These are phyloP conservation scores for Chalcis sispes DNA, from an alignment of 2,888 invertebrate genomes.

Conservation along the genomic window DNA sequence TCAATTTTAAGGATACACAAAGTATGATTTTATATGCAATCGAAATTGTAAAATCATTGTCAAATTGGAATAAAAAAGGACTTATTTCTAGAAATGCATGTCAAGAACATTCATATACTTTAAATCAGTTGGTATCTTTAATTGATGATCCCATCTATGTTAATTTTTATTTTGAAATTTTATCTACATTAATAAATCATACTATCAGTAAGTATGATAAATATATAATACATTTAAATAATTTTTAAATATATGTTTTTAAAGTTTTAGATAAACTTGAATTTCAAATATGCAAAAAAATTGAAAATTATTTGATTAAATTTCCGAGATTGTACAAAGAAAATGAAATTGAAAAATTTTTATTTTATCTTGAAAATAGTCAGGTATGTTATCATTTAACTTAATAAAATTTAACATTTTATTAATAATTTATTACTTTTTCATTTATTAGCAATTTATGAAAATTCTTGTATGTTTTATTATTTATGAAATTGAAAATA, in stretches of 20 bases:
- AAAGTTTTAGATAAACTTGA: slow-evolving; percentile 60
- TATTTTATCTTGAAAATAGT: slow-evolving; percentile 63
- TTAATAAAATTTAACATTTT: slow-evolving; percentile 10
- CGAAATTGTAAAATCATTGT: slow-evolving; percentile 66
- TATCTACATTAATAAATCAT: slow-evolving; percentile 62
- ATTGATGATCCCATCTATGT: slow-evolving; percentile 56
- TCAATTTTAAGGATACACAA: slow-evolving; percentile 60
- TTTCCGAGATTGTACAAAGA: slow-evolving; percentile 63
- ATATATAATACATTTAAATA: slow-evolving; percentile 8
- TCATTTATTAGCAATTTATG: slow-evolving; percentile 64
- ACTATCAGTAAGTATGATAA: slow-evolving; percentile 62
- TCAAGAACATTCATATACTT: slow-evolving; percentile 56
- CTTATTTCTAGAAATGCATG: slow-evolving; percentile 57
- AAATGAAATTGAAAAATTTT: slow-evolving; percentile 60
- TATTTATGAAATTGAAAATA: slow-evolving; percentile 64
- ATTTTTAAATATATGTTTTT: slow-evolving; percentile 14
- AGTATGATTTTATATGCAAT: slow-evolving; percentile 61
- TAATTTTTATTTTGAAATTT: slow-evolving; percentile 66
- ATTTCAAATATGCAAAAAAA: slow-evolving; percentile 64
- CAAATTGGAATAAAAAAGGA: slow-evolving; percentile 63
- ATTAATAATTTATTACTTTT: slow-evolving; percentile 36
- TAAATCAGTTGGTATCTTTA: slow-evolving; percentile 59
- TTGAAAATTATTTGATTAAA: slow-evolving; percentile 62
- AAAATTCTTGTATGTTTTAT: slow-evolving; percentile 66
- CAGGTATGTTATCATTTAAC: slow-evolving; percentile 59